A percentile compares a stretch with the other conserved stretches of the same genome.
Evolutionary conservation across 2,113 vertebrate species (phyloP).

Genomic region (Helogale parvula): DNA sequence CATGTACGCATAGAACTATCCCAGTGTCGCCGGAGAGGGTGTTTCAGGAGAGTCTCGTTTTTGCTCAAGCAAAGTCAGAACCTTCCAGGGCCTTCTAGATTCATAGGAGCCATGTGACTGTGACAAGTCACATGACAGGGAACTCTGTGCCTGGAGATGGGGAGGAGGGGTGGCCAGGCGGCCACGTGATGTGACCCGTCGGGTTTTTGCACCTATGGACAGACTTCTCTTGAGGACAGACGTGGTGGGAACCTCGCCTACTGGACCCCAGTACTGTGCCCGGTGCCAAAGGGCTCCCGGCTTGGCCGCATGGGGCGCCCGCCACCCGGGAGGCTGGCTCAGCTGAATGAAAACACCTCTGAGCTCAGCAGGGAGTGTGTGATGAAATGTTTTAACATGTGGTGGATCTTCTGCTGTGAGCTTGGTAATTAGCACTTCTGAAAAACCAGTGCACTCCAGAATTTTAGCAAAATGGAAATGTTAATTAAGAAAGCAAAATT

Average conservation of each 20-base stretch:
- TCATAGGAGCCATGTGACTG: background rate
- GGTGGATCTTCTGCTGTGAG: background rate
- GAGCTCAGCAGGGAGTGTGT: background rate
- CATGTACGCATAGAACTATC: accelerated
- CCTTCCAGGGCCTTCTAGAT: background rate
- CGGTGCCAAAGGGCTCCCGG: background rate
- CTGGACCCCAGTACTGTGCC: accelerated
- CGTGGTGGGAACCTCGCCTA: accelerated
- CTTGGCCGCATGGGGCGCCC: background rate
- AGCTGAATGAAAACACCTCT: background rate
- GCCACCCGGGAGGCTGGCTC: accelerated
- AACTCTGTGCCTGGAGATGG: background rate
- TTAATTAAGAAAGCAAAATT: conserved; percentile 60
- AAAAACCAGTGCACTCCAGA: conserved; percentile 48
- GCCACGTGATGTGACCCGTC: accelerated
- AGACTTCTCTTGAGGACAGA: background rate
- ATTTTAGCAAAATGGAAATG: conserved; percentile 62
- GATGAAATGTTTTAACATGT: conserved; percentile 29
- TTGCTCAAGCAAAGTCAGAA: background rate
- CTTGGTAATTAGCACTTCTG: conserved; percentile 64
- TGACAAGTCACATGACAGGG: background rate
- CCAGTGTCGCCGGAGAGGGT: accelerated
- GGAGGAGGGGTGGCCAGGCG: accelerated
- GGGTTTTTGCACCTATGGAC: accelerated
- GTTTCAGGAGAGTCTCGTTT: background rate